Percentiles rank a stretch among this genome's conserved stretches.
Conservation (phyloP, 1,140 invertebrate genomes). For the Lasioglossum baleicum region DNA sequence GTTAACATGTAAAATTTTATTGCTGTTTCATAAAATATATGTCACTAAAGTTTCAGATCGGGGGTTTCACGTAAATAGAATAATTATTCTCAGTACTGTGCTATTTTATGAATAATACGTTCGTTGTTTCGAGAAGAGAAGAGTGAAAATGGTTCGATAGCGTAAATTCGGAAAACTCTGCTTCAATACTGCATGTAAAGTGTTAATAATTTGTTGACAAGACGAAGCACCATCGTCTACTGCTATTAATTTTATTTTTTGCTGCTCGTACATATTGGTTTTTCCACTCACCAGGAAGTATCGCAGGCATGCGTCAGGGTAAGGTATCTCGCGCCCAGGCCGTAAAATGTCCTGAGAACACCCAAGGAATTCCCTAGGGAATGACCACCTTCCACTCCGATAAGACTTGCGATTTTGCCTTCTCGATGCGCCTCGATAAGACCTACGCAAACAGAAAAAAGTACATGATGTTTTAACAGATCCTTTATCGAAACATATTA, state of each 20-base stretch:
- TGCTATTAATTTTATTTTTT: background rate
- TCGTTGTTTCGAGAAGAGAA: no score
- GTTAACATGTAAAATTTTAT: no score
- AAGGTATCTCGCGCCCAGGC: conserved; percentile 88
- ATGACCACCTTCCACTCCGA: conserved; percentile 87
- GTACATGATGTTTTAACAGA: background rate
- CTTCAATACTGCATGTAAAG: no score
- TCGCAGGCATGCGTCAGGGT: conserved; percentile 86
- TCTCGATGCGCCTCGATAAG: conserved; percentile 81
- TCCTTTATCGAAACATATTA: background rate
- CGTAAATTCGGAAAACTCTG: no score
- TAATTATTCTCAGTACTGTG: no score
- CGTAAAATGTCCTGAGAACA: conserved; percentile 90
- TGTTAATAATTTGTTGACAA: no score
- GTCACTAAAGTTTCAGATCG: no score
- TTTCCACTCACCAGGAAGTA: conserved; percentile 83
- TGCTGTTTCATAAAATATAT: no score
- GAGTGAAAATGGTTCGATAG: no score
- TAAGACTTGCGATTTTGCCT: conserved; percentile 83
- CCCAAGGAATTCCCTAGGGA: conserved; percentile 91
- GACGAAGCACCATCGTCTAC: no score
- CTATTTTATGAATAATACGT: no score
- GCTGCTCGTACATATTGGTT: background rate
- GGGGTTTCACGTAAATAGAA: no score
- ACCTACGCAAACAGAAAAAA: conserved; percentile 61